Base-by-base conservation (phyloP, 2,113 vertebrate species). In the Cynocephalus volans region DNA sequence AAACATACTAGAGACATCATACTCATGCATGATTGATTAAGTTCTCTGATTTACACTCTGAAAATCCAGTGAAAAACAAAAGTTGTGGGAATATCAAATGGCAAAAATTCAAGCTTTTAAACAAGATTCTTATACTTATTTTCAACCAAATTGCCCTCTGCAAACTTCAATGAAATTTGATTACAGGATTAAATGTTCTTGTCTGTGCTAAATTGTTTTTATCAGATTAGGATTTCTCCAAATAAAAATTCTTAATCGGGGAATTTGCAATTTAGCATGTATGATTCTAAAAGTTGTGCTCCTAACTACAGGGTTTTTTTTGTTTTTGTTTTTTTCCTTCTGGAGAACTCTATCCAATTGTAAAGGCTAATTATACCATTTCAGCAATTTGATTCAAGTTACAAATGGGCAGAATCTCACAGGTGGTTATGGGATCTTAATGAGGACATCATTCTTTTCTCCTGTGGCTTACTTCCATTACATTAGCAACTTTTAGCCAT, bases 361-460 rank as follows among this genome's bases (percentile, higher is more conserved):
- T 70, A 83, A 92, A 76, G 11, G 21, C 69, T 76, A 62, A 92
- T 76, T 83, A 45, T 26, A 70, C 41, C 28, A 23, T 76, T 31
- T 83, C 41, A 76, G 52, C 11, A 69, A 62, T 67, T 76, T 82
- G 62, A 62, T 82, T 92, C 67, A 94, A 92, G n/a, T 87, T 75
- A 67, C 28, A 83, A 28, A 19, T 77, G 54, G 26, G 76, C 45
- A 14, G 26, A 58, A 45, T 54, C 62, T 64, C 56, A 95, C 7
- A 62, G 24, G n/a, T 94, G 69, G 60, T 67, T 69, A 50, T 45
- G 19, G 11, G 28, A 5, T 5, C 21, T 75, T 45, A 84, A 50
- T 77, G 9, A 76, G 69, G 64, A 56, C 3, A 18, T 11, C 21
- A 82, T 31, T 69, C 1, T 54, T 69, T 64, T 54, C n/a, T 62